phyloP scores from a whole-genome alignment of 2,888 invertebrate genomes.

The Chaetoderma sp. region DNA sequence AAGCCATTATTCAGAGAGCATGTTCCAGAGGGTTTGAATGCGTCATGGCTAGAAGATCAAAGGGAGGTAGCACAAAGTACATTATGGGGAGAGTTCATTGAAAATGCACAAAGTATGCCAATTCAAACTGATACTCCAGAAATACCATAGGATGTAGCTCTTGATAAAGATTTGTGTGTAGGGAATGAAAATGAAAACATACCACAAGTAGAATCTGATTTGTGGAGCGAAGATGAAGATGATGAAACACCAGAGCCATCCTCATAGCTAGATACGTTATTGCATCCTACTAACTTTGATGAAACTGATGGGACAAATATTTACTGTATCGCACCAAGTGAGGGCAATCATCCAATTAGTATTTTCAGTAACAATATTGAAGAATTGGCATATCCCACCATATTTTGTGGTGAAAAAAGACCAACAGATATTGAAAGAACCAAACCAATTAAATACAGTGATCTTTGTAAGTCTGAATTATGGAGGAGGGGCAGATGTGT shows the following conservation, averaged over 20 bases:
- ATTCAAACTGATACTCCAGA: too few relatives aligned
- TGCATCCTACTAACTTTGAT: background rate
- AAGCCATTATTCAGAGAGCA: too few relatives aligned
- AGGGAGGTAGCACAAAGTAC: too few relatives aligned
- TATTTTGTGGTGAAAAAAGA: background rate
- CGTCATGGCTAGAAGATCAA: too few relatives aligned
- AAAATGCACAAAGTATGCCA: too few relatives aligned
- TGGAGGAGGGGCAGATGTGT: constrained; percentile 24
- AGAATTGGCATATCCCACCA: background rate
- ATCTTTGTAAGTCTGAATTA: constrained; percentile 27
- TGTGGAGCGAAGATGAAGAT: background rate
- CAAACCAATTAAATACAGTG: background rate
- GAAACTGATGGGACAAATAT: background rate
- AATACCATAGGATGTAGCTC: too few relatives aligned
- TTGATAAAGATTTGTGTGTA: too few relatives aligned
- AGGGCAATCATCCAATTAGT: background rate
- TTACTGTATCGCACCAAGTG: background rate
- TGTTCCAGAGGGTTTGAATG: too few relatives aligned
- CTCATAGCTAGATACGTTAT: background rate
- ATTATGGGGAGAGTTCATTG: too few relatives aligned
- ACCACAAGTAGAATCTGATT: too few relatives aligned
- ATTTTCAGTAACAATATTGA: background rate
- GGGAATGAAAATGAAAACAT: too few relatives aligned
- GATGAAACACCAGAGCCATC: background rate
- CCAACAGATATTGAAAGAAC: background rate